Conservation (phyloP, 2,888 invertebrate genomes). For the Aphrophora alni region DNA sequence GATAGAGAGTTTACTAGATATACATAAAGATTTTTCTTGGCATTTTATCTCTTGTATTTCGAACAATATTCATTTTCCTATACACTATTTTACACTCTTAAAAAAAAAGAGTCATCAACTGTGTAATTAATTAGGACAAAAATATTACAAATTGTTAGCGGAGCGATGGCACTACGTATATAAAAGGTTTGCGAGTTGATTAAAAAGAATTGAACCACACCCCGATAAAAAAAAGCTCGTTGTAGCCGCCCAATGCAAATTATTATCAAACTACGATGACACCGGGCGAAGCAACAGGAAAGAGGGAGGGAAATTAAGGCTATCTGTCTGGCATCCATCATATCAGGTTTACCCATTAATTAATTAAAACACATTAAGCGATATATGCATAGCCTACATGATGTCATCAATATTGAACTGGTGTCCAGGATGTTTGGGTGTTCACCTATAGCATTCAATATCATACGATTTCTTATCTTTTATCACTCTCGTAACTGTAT, state of each 20-base stretch:
- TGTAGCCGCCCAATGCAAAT: constrained; percentile 6
- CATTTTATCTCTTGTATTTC: not conserved
- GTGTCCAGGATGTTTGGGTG: too few species aligned
- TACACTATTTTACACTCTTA: not conserved
- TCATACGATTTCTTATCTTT: too few species aligned
- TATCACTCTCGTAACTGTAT: too few species aligned
- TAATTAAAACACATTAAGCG: constrained; percentile 1
- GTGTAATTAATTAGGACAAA: not conserved
- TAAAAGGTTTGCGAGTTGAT: constrained; percentile 39
- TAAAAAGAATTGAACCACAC: constrained; percentile 41
- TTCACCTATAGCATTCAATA: too few species aligned
- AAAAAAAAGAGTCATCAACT: not conserved
- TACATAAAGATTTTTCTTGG: too few species aligned
- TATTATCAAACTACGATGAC: constrained; percentile 3
- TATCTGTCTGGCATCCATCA: not conserved
- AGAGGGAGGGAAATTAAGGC: not conserved
- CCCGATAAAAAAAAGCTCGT: constrained; percentile 25
- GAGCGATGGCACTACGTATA: not conserved
- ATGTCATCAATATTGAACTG: not conserved
- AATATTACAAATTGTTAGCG: not conserved
- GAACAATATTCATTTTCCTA: not conserved
- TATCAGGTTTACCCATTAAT: constrained; percentile 7
- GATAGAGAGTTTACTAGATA: too few species aligned
- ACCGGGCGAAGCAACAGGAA: not conserved
- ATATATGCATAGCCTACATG: not conserved